These are phyloP conservation scores for Plectrocnemia conspersa DNA, from an alignment of 1,140 invertebrate genomes.

Conservation along the genomic window DNA sequence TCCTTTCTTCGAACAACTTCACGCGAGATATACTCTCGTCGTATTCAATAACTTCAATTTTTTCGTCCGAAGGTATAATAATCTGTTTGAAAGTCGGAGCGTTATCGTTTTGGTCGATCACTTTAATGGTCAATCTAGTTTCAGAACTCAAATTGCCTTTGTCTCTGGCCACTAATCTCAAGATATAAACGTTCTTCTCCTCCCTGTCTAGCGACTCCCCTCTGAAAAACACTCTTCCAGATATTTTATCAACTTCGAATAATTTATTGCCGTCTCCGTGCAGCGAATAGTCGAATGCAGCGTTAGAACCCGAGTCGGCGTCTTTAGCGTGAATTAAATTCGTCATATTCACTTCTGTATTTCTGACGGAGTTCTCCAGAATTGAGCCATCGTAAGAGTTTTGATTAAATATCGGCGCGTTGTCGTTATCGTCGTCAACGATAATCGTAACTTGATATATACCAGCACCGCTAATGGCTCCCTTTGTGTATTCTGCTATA, in stretches of 20 bases:
- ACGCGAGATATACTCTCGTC: slow-evolving; percentile 48
- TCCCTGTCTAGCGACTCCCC: slow-evolving; percentile 68
- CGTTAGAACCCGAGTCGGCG: slow-evolving; percentile 73
- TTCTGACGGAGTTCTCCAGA: slow-evolving; percentile 68
- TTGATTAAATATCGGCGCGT: slow-evolving; percentile 75
- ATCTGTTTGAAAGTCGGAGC: slow-evolving; percentile 64
- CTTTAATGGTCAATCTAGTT: slow-evolving; percentile 62
- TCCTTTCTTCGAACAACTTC: slow-evolving; percentile 46
- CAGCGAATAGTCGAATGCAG: slow-evolving; percentile 67
- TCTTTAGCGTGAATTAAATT: slow-evolving; percentile 67
- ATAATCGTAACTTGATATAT: slow-evolving; percentile 73
- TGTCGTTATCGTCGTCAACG: slow-evolving; percentile 88
- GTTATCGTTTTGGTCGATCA: slow-evolving; percentile 84
- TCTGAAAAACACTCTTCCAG: slow-evolving; percentile 60
- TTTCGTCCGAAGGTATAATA: slow-evolving; percentile 60
- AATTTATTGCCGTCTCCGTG: slow-evolving; percentile 69
- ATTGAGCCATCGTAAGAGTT: slow-evolving; percentile 71
- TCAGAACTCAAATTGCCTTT: slow-evolving; percentile 68
- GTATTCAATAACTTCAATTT: slow-evolving; percentile 59
- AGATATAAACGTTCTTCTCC: slow-evolving; percentile 60
- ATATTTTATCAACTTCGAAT: slow-evolving; percentile 69
- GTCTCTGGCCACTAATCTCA: slow-evolving; percentile 71
- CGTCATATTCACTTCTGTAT: slow-evolving; percentile 67
- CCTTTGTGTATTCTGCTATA: slow-evolving; percentile 68
- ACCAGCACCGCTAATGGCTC: slow-evolving; percentile 59